Base-by-base conservation (phyloP, 2,113 vertebrate species). In the Festucalex cinctus region DNA sequence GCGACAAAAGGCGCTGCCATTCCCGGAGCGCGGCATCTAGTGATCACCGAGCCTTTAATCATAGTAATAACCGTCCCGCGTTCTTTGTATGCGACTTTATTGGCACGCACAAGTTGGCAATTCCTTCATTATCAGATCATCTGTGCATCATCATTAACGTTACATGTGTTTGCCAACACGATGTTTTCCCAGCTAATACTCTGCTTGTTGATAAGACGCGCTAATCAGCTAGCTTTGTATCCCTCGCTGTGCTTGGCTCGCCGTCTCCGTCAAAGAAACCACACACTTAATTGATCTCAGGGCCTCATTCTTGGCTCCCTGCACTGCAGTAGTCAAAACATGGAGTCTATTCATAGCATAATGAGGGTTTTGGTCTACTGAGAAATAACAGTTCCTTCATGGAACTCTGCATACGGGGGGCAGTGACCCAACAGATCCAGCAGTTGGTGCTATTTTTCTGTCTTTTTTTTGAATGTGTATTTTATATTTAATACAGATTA, bases 131-230 rank as follows among this genome's bases (percentile, higher is more conserved):
- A 85, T 86, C 81, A 22, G 71, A 86, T 71, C 88, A 91, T 89
- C 88, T 90, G 90, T 77, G 85, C 71, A 69, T 84, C 83, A 88
- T 89, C 84, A 91, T 90, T 88, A 86, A 65, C 73, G 67, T 76
- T 85, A 86, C 88, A 85, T 67, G 81, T 86, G 85, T 88, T 87
- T 83, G 83, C 84, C 81, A 84, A 88, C 85, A 78, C 81, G 75
- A 57, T 86, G 85, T 86, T 86, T 82, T 83, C 73, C 81, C 65
- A 64, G 65, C 79, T 87, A 87, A 89, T 86, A 77, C 75, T 67
- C 75, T 65, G 77, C 75, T 69, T 79, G 78, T 82, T 87, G 86
- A 87, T 88, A 88, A 86, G 80, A 80, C 67, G 65, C 2, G 64
- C 83, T 85, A 89, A 89, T 89, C 85, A 86, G 76, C 71, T 73